Base-by-base conservation (phyloP, 2,113 vertebrate genomes). In the Argyrosomus japonicus region DNA sequence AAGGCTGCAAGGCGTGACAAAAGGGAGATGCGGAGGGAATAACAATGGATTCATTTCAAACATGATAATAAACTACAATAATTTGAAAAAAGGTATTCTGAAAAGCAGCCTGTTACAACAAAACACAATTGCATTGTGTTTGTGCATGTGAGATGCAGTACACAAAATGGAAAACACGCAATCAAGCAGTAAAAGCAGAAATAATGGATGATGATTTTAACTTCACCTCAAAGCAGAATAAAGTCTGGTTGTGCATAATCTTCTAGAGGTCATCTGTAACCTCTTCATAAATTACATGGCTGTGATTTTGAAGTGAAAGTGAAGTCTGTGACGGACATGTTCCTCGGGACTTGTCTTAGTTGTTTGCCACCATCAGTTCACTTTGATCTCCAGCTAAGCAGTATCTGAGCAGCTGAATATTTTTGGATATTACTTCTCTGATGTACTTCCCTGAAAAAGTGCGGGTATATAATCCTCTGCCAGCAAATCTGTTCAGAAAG, bases 1-100 rank as follows among this genome's bases (percentile, higher is more conserved):
- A 40, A 40, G 36, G 36, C 81, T 79, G 47, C 83, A 25, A 64
- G 54, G 56, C 23, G 43, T 81, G 71, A 82, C 71, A 57, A 82
- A 74, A 23, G 50, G 25, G 40, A 40, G 50, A 81, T 12, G 84
- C 67, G 13, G 21, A 1, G 25, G 45, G 83, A 88, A 91, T 89
- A 68, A 83, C 63, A 89, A 87, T 79, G 63, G 48, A 72, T 50
- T 58, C 1, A 57, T 65, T 63, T 43, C 36, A 50, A 71, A 75
- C 43, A 43, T 67, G 58, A 74, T 61, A 56, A 43, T 65, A 68
- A 82, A 74, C 83, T 36, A 71, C 1, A 0, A 43, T 40, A 57
- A 78, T 40, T 63, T 1, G 0, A 6, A 27, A 58, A 68, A 76
- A 71, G 9, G 11, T 53, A 18, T 48, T 76, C 53, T 64, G 58